A percentile compares a stretch with the other conserved stretches of the same genome.
These are phyloP conservation scores for Ramazzottius varieornatus DNA, from an alignment of 2,888 invertebrate species.

Conservation along the genomic window DNA sequence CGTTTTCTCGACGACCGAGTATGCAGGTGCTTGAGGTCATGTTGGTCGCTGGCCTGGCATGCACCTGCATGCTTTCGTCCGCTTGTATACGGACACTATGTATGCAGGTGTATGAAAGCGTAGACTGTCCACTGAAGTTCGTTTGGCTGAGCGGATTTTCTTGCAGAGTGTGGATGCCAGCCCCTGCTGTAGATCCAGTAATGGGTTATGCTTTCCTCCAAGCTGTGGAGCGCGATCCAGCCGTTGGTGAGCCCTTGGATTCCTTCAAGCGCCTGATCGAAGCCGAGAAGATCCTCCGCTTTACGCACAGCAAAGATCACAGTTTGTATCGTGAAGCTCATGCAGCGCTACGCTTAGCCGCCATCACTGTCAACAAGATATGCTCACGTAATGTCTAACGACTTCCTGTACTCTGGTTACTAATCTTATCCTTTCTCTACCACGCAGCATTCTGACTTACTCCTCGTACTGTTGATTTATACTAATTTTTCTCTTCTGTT, in stretches of 20 bases:
- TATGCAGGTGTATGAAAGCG: too few relatives aligned
- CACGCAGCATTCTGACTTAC: too few relatives aligned
- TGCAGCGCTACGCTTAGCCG: too few relatives aligned
- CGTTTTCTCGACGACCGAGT: not conserved
- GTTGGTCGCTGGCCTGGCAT: not conserved
- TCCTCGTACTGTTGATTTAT: too few relatives aligned
- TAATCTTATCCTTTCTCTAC: too few relatives aligned
- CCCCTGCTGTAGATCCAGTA: not conserved
- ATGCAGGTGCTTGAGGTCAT: not conserved
- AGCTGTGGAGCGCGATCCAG: not conserved
- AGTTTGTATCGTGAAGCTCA: too few relatives aligned
- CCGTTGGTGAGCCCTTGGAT: not conserved
- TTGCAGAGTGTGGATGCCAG: not conserved
- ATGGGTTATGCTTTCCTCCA: not conserved
- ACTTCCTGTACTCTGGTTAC: too few relatives aligned
- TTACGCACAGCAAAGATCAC: not conserved
- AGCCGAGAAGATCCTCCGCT: not conserved
- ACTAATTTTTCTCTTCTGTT: too few relatives aligned
- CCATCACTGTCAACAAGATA: too few relatives aligned
- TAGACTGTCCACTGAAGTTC: not conserved
- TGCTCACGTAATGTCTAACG: too few relatives aligned
- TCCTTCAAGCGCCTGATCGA: not conserved
- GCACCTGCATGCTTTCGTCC: too few relatives aligned
- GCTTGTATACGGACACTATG: too few relatives aligned
- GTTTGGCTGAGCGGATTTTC: not conserved